Base-by-base conservation (phyloP, 1,140 invertebrate species). In the Trialeurodes vaporariorum region DNA sequence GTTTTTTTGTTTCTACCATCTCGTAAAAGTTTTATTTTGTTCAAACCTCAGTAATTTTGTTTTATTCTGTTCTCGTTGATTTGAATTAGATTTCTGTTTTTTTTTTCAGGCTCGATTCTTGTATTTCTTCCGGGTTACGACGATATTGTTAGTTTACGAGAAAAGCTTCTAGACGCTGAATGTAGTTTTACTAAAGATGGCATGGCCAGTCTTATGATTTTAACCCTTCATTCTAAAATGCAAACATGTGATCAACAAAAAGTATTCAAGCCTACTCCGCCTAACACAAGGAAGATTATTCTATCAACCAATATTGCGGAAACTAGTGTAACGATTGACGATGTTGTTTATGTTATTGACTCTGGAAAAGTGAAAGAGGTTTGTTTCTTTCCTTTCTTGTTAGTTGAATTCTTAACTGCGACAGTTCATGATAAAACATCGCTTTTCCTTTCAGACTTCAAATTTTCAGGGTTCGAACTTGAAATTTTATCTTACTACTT, bases 251-350 rank as follows among this genome's bases (percentile, higher is more conserved):
- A 91, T 71, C 93, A 95, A 75, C 84, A 84, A 72, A 79, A 83
- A 72, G 87, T 93, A 61, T 93, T 94, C 72, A 74, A 85, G 58
- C 78, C 77, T 63, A 87, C 91, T 1, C 86, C 87, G 0, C 0
- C 80, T 0, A 89, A 88, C 1, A 75, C 86, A 34, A 77, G 90
- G 13, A 92, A 93, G 79, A 90, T 93, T 59, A 86, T 93, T 25
- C 79, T 92, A 67, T 83, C 90, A 0, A 93, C 91, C 0, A 88
- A 87, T 68, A 92, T 93, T 71, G 90, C 91, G 2, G 91, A 93
- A 79, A 92, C 90, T 0, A 90, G 90, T 59, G 93, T 96, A 72
- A 96, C 93, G 25, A 93, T 96, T 71, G 91, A 95, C 78, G 93
- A 95, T 78, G 85, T 94, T 40, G 89, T 94, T 0, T 92, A 86